phyloP scores from a whole-genome alignment of 2,888 invertebrate species.

The Clivina fossor region DNA sequence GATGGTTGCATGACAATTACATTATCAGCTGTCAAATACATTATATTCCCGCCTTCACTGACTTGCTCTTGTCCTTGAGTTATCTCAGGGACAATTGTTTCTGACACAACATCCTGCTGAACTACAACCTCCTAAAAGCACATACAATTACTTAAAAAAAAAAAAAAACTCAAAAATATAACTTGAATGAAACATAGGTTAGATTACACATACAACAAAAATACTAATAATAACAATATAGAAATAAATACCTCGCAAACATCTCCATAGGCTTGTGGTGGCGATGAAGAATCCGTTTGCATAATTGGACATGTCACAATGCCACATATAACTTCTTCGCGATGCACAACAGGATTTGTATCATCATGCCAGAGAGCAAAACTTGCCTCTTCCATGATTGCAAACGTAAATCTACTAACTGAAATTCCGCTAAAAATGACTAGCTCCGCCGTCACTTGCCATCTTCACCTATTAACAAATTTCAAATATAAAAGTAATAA shows the following conservation, averaged over 20 bases:
- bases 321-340: conserved; percentile 59
- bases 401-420: not conserved
- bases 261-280: conserved; percentile 51
- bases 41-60: conserved; percentile 44
- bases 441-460: too few relatives aligned
- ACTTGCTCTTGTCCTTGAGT: conserved; percentile 36
- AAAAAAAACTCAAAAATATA: not conserved
- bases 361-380: conserved; percentile 53
- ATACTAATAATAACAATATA: too few relatives aligned
- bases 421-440: not conserved
- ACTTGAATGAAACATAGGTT: too few relatives aligned
- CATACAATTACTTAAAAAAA: not conserved
- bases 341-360: conserved; percentile 49
- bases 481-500: too few relatives aligned
- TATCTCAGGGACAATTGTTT: conserved; percentile 30
- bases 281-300: conserved; percentile 46
- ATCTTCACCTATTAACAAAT: too few relatives aligned
- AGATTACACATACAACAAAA: too few relatives aligned
- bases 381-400: conserved; percentile 46
- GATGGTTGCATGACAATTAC: conserved; percentile 50
- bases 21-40: conserved; percentile 51
- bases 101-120: conserved; percentile 36
- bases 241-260: conserved; percentile 56
- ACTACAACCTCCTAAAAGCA: conserved; percentile 21
- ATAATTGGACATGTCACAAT: conserved; percentile 55